Base-by-base conservation (phyloP, 2,888 invertebrate species). In the Hirtodrosophila trivittata region DNA sequence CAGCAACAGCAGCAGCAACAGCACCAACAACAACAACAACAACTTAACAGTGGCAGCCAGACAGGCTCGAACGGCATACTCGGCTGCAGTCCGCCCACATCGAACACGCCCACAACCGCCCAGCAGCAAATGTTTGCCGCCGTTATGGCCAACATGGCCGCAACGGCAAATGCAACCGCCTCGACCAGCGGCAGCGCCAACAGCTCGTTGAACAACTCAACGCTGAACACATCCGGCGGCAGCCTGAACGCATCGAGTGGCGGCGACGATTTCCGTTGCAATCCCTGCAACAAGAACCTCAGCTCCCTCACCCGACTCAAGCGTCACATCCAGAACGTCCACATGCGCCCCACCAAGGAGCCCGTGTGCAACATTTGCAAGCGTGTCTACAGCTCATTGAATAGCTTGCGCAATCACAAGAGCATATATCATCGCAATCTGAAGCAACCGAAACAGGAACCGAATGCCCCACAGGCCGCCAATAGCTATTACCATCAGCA, bases 351-450 rank as follows among this genome's bases (percentile, higher is more conserved):
- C 88, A 95, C 96, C 91, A 94, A 96, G 92, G 96, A 96, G 92
- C 96, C 96, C 81, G 95, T 96, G 91, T 97, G 96, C 93, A 96
- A 95, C 93, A 96, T 96, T 91, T 97, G 96, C 93, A 96, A 96
- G 92, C 95, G 96, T 90, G 96, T 96, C 87, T 97, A 96, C 93
- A 96, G 96, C 93, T 96, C 96, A 90, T 93, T 96, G 89, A 96
- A 96, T 93, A 96, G 96, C 91, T 93, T 96, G 89, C 93, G 96
- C 91, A 96, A 96, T 93, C 96, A 96, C 93, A 96, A 96, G 94
- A 96, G 96, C 92, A 96, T 97, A 93, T 96, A 96, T 92, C 96
- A 96, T 92, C 94, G 96, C 92, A 94, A 93, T 90, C 92, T 93
- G 78, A 95, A 95, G 93, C 95, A 95, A 92, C 94, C 94, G 46